Evolutionary conservation across 2,797 vertebrate species (phyloP).

Genomic region (Mionectes olivaceus): DNA sequence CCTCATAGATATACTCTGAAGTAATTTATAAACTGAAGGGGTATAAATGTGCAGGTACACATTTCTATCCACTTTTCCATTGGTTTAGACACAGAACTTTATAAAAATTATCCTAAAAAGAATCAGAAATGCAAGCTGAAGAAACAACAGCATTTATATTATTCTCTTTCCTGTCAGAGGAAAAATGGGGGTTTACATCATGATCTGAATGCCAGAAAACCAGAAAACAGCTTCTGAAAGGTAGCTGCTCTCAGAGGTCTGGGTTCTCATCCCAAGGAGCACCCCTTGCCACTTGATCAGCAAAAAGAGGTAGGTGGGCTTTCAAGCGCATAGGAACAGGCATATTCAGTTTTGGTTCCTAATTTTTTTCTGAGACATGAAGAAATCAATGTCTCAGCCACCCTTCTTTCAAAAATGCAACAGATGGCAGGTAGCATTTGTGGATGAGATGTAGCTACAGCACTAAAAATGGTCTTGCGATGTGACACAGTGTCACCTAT

Average conservation of each 20-base stretch:
- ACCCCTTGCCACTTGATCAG: background rate
- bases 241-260: background rate
- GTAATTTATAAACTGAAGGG: background rate
- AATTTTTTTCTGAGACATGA: background rate
- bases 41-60: background rate
- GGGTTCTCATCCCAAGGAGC: background rate
- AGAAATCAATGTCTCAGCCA: background rate
- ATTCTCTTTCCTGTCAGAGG: background rate
- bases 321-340: background rate
- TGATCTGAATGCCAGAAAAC: background rate
- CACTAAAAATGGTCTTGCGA: background rate
- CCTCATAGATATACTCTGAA: background rate
- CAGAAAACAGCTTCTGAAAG: background rate
- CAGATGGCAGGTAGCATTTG: background rate
- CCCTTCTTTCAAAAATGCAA: background rate
- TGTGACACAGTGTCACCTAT: background rate
- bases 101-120: background rate
- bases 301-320: background rate
- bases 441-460: accelerated
- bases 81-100: background rate
- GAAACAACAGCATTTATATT: background rate
- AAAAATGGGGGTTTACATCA: background rate
- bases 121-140: background rate
- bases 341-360: background rate
- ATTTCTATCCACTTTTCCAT: background rate